Base-by-base conservation (phyloP, 2,888 invertebrate species). In the Chalcosyrphus nemorum region DNA sequence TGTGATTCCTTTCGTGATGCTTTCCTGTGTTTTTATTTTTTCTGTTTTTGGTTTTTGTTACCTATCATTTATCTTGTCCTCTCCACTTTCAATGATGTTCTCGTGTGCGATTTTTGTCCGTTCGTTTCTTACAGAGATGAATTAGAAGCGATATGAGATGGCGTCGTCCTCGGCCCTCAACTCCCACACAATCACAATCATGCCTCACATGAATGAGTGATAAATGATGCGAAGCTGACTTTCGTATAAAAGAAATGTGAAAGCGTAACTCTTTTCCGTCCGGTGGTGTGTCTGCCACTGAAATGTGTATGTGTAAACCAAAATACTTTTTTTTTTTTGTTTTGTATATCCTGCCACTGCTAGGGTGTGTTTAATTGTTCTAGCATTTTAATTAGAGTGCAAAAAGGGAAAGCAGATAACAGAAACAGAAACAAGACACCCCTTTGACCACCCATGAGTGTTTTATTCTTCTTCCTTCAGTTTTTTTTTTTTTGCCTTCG, bases 61-160 rank as follows among this genome's bases (percentile, higher is more conserved):
- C 66, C 72, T 56, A 82, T 78, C 77, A 82, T 82, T 82, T 82
- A 82, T 82, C 82, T 82, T 82, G 77, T 82, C 63, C 78, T 61
- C 61, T 82, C 50, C 72, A 82, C 78, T 82, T 82, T 78, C 82
- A 82, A 78, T 82, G 82, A 78, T 72, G 72, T 82, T 82, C 76
- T 66, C 45, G 77, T 54, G 68, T 72, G 72, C 72, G 77, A 77
- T 72, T 72, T 82, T 68, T 63, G 56, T 63, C 56, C 35, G 38
- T 54, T 35, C 27, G 29, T 41, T n/a, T 45, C 29, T 41, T 43
- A 29, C 35, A 59, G 59, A 72, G 68, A 82, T 61, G 77, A 61
- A 66, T 82, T 77, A 66, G 71, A 77, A 61, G 27, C 72, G 72
- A 74, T 78, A 50, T 50, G 45, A 61, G 77, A 35, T 72, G 61